Base-by-base conservation (phyloP, 2,797 vertebrate species). In the Fistularia commersonii region DNA sequence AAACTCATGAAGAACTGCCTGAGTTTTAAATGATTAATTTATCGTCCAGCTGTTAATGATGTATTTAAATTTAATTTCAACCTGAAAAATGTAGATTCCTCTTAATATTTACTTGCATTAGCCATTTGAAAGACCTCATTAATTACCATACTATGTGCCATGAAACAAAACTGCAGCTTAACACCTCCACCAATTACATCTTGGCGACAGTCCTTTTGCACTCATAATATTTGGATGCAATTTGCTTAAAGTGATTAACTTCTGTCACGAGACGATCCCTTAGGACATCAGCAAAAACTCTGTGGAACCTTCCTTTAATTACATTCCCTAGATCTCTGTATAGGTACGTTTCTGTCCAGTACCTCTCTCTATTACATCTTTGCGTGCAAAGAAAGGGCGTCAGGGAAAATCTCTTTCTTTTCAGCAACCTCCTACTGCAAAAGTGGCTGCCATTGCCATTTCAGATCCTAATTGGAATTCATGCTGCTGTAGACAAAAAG, bases 401-500 rank as follows among this genome's bases (percentile, higher is more conserved):
- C 43, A 14, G 43, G 53, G 51, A 46, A 60, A 55, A 40, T 51
- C 11, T 13, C 42, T 56, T 48, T 49, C 71, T 57, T 69, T 72
- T 64, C 61, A 65, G 66, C 33, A 6, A 46, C 55, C 64, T 47
- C 57, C 64, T 31, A 32, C 54, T 63, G 65, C 61, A 48, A 23
- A 23, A 72, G 51, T 52, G 70, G 69, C 61, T 67, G 76, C 66
- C 39, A 72, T 77, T 23, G 23, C 23, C 23, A 23, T 23, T 23
- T 77, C 57, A 73, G 41, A 39, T 58, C 36, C 57, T 77, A 61
- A 82, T 76, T 81, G 72, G 66, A 67, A 64, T 41, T 51, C 74
- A 60, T 54, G 66, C 68, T 1, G 63, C 55, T 51, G 59, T 33
- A 69, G 68, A 84, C 57, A 79, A 84, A 79, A 76, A 78, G 66